Evolutionary conservation across 2,113 vertebrate species (phyloP).

Genomic region (Glareola pratincola): DNA sequence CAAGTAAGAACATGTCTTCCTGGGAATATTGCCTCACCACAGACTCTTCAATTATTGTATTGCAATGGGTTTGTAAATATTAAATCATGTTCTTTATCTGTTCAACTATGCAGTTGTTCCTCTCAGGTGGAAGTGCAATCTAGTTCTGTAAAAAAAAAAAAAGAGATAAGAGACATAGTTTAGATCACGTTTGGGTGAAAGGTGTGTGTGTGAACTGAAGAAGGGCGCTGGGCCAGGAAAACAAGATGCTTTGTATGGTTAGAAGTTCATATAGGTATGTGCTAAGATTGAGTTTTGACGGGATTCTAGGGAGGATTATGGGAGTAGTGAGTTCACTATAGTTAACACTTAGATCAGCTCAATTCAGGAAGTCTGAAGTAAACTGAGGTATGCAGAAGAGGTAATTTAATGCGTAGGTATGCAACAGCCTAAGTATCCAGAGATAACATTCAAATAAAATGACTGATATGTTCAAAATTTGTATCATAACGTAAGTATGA

Average conservation of each 20-base stretch:
- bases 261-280: background rate
- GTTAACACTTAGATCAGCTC: background rate
- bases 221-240: background rate
- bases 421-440: background rate
- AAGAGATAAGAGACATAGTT: background rate
- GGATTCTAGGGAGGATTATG: background rate
- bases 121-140: background rate
- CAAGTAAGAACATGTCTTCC: background rate
- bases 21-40: background rate
- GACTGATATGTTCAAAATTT: background rate
- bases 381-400: background rate
- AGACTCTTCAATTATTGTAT: background rate
- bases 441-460: background rate
- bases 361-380: background rate
- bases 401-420: background rate
- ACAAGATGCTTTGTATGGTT: background rate
- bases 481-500: background rate
- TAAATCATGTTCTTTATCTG: background rate
- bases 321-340: background rate
- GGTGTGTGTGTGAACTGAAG: background rate
- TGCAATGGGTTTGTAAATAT: background rate
- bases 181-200: fast-evolving
- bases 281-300: background rate
- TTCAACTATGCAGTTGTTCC: background rate
- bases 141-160: background rate